Evolutionary conservation across 92 coral and sea anemone genomes (phyloP).

Genomic region (Meandrina meandrites): DNA sequence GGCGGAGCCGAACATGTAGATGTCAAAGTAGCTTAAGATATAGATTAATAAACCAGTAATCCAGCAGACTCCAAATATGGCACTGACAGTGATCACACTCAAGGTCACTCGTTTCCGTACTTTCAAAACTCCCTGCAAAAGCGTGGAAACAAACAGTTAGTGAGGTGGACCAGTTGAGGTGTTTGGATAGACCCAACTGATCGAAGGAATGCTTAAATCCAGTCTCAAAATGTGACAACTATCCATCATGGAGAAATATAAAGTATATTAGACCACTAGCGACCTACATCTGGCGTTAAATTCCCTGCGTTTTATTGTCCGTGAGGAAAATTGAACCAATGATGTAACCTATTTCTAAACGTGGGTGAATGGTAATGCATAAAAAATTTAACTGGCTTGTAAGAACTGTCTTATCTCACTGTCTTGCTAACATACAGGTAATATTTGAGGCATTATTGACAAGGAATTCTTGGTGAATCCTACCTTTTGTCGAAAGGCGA

Average conservation of each 20-base stretch:
- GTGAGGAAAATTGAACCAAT: no score
- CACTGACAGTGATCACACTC: conserved; percentile 26
- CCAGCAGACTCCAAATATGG: conserved; percentile 21
- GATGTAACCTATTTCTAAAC: neutral
- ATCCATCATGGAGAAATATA: no score
- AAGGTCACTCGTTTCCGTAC: conserved; percentile 17
- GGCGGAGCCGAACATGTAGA: neutral
- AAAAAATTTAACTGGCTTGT: neutral
- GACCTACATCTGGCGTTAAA: neutral
- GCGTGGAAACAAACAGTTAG: neutral
- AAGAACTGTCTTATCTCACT: neutral
- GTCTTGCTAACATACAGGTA: neutral
- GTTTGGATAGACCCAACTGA: neutral
- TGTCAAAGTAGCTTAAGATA: neutral
- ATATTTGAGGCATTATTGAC: neutral
- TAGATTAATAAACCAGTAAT: neutral
- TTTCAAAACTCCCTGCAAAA: neutral
- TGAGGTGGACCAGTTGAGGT: neutral
- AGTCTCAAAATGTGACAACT: no score
- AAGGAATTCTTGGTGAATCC: neutral
- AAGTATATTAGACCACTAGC: no score
- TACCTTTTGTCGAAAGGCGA: conserved; percentile 26
- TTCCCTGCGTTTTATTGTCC: no score
- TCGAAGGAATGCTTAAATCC: neutral
- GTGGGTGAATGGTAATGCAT: neutral